Evolutionary conservation across 2,113 vertebrate genomes (phyloP).

Genomic region (Lasiurus cinereus): DNA sequence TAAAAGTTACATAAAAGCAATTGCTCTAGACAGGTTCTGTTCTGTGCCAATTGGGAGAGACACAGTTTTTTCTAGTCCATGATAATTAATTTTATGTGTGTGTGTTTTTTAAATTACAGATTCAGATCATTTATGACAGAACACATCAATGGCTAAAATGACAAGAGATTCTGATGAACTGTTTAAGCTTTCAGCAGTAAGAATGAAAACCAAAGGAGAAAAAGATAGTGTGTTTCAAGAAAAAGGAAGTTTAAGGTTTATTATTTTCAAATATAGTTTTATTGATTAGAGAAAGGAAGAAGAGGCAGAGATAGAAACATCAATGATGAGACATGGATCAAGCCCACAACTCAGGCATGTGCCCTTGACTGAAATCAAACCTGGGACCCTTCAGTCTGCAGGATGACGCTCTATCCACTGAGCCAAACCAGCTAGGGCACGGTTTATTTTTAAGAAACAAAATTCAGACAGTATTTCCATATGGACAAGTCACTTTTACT

Average conservation of each 20-base stretch:
- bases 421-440: no score
- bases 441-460: slow-evolving; percentile 27
- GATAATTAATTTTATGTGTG: neutral
- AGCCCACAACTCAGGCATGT: no score
- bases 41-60: neutral
- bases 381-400: no score
- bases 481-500: neutral
- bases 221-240: neutral
- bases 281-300: no score
- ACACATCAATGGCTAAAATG: slow-evolving; percentile 11
- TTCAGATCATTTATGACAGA: neutral
- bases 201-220: slow-evolving; percentile 1
- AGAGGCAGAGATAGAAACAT: no score
- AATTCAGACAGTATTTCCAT: neutral
- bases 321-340: no score
- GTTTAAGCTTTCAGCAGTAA: neutral
- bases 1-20: neutral
- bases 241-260: neutral
- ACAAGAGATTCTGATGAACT: neutral
- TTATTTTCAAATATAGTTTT: no score
- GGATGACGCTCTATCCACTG: no score
- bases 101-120: slow-evolving; percentile 8
- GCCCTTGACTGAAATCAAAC: no score
- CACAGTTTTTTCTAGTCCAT: no score
- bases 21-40: neutral